phyloP scores from a whole-genome alignment of 2,888 invertebrate species.

The Prenolepis imparis region DNA sequence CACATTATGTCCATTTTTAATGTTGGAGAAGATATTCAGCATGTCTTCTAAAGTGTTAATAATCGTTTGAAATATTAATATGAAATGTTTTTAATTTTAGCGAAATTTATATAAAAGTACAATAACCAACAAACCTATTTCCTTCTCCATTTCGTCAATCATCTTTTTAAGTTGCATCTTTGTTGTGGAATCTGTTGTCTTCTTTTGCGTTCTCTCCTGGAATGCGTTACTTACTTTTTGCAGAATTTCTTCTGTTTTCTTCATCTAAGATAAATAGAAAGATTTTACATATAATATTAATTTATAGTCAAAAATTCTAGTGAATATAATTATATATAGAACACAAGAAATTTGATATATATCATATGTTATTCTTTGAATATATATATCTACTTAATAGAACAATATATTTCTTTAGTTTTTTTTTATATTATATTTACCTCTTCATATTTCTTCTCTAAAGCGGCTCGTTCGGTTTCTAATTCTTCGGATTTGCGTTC shows the following conservation, averaged over 20 bases:
- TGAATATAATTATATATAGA: not conserved
- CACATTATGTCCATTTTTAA: constrained; percentile 79
- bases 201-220: constrained; percentile 91
- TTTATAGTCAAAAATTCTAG: not conserved
- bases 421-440: constrained; percentile 78
- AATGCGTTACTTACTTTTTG: constrained; percentile 90
- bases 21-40: constrained; percentile 78
- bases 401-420: not conserved
- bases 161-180: constrained; percentile 93
- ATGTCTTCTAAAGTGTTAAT: constrained; percentile 78
- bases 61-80: constrained; percentile 3
- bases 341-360: not conserved
- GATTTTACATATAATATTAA: not conserved
- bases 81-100: constrained; percentile 26
- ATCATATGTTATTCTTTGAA: not conserved
- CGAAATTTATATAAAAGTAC: constrained; percentile 1
- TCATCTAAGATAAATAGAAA: constrained; percentile 69
- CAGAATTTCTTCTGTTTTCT: constrained; percentile 89
- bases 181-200: constrained; percentile 91
- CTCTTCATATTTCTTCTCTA: constrained; percentile 90
- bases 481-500: constrained; percentile 95
- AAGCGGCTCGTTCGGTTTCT: constrained; percentile 93
- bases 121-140: constrained; percentile 89
- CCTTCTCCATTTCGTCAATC: constrained; percentile 95
- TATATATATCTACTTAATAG: too few relatives aligned